Evolutionary conservation across 2,113 vertebrate species (phyloP), one percentile per base, ranked within the genome.

Genomic region (Potamarius usumacintae): DNA sequence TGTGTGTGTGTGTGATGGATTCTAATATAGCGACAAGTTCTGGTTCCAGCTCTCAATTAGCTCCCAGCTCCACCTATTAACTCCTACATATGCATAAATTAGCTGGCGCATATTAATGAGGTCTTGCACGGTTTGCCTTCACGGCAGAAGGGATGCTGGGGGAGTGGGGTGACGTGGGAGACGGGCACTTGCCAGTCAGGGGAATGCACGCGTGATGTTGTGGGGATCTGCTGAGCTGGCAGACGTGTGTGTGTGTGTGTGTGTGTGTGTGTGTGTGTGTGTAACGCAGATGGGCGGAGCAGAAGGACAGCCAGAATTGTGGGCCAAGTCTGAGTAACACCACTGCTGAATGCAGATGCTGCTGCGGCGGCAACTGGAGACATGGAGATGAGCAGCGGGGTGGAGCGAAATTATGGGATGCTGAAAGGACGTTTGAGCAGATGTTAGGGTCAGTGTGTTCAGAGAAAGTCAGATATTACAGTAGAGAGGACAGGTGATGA

Each of bases 371-470:
- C 69, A 63, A 85, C 63, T 82, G 63, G 82, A 84, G 77, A 63
- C 9, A n/a, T 14, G 14, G 1, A 72, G 42, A 50, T 20, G 22
- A 81, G 67, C 72, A 74, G 11, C 53, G 74, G 50, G 1, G 48
- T 48, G 69, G n/a, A 60, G 83, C 78, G 69, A 85, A 22, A 83
- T 82, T 57, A 71, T 55, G 72, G 79, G 82, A 78, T 34, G 50
- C 42, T n/a, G 11, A 67, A 69, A 42, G 77, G 53, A 83, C 1
- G n/a, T 81, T 86, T 14, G 88, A 94, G 87, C 94, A 95, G 94
- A 95, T 95, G 94, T 95, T 95, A 89, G 92, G 92, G 91, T 94
- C 88, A 92, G 82, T 93, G 92, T 92, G 91, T 93, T 91, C 90
- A 89, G 81, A 90, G 91, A 92, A 93, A 92, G 91, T 91, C 92